Evolutionary conservation across 2,888 invertebrate genomes (phyloP), one percentile per base, ranked within the genome.

Genomic region (Scaptodrosophila latifasciaeformis): DNA sequence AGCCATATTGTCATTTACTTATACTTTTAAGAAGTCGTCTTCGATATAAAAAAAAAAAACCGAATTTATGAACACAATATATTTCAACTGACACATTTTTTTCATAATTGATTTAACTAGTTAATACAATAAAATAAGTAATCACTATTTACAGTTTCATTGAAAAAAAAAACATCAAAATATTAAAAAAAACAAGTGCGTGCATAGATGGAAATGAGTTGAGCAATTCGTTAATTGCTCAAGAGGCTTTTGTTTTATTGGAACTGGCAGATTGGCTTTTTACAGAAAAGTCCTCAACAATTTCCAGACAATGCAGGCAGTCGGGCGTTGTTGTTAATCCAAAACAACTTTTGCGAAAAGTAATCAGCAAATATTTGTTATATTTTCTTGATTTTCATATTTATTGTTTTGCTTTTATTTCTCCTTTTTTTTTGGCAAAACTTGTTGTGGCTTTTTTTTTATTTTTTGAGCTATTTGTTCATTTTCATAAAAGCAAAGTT

Each of bases 401-500:
- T 31, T 19, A 43, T 24, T 49, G 13, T 31, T 48, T 4, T 18
- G 27, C n/a, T 7, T 24, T 24, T 3, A 24, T 24, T 24, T 24
- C 24, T 24, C 24, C 4, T 24, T 24, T 24, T 24, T 3, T 7
- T 24, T 24, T 24, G 3, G 24, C 17, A 17, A 42, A 5, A 19
- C 13, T 62, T 57, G 62, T 62, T 62, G 60, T 58, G 49, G 45
- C 49, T 71, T 70, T 53, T 57, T 52, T 29, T 56, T 34, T 5
- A 31, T 54, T 65, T 42, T 42, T n/a, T 42, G n/a, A 44, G 46
- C 58, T 62, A 72, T 70, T 71, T 63, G 67, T 67, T 82, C 70
- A 81, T 81, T 83, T 81, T 75, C 67, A 67, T 83, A 82, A 82
- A 76, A 78, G 79, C 70, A 60, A 67, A 67, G 55, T 69, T 68